Percentiles rank a stretch among this genome's conserved stretches.
Conservation (phyloP, 1,140 invertebrate genomes). For the Cherax destructor region DNA sequence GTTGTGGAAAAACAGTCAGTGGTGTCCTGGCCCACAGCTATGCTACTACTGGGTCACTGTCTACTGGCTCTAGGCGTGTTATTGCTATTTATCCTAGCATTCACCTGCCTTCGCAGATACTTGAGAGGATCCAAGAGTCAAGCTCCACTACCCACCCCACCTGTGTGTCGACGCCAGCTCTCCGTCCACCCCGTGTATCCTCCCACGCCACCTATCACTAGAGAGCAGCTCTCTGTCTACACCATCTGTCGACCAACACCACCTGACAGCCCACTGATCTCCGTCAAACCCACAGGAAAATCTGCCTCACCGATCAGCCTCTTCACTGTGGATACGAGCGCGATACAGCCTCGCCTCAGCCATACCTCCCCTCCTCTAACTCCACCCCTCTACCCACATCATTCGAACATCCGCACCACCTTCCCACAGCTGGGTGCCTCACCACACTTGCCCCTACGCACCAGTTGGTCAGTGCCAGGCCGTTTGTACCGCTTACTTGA, state of each 20-base stretch:
- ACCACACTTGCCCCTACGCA: background rate
- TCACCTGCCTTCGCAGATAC: background rate
- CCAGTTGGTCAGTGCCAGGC: slow-evolving; percentile 3
- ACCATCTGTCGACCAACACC: slow-evolving; percentile 44
- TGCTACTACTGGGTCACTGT: background rate
- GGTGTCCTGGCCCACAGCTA: background rate
- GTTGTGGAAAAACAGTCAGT: slow-evolving; percentile 20
- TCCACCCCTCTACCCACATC: background rate
- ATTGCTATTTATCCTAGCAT: background rate
- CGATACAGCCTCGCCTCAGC: background rate
- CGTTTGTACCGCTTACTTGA: background rate
- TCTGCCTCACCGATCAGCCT: background rate
- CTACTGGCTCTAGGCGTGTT: slow-evolving; percentile 24
- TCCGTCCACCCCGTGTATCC: slow-evolving; percentile 37
- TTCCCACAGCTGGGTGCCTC: background rate
- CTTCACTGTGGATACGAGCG: background rate
- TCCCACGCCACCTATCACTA: slow-evolving; percentile 37
- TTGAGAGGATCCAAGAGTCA: background rate
- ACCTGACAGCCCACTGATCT: slow-evolving; percentile 13
- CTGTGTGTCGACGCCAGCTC: slow-evolving; percentile 16
- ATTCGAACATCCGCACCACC: background rate
- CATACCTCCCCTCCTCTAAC: background rate
- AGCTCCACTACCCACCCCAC: slow-evolving; percentile 23
- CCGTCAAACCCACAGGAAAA: background rate
- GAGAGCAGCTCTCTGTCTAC: slow-evolving; percentile 30